phyloP scores from a whole-genome alignment of 2,888 invertebrate genomes.

The Aproaerema taeniolella region DNA sequence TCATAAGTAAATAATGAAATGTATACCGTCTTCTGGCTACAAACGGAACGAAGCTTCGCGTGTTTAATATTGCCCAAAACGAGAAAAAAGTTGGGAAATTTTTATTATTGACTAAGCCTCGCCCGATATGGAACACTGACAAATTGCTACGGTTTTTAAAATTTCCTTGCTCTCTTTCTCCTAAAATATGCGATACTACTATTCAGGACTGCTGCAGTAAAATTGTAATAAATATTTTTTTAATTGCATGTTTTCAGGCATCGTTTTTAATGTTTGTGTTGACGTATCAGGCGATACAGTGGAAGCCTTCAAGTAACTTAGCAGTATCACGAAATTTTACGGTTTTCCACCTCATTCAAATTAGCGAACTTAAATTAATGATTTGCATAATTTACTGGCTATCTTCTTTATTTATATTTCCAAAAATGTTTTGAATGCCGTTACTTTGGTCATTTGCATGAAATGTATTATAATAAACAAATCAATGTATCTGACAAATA shows the following conservation, averaged over 20 bases:
- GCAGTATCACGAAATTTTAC: conserved; percentile 17
- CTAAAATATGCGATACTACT: conserved; percentile 34
- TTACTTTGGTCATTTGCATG: conserved; percentile 33
- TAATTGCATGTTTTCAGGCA: conserved; percentile 41
- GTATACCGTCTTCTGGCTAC: conserved; percentile 44
- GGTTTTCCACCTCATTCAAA: conserved; percentile 9
- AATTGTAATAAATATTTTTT: conserved; percentile 42
- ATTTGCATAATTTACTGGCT: conserved; percentile 10
- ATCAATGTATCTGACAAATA: conserved; percentile 33
- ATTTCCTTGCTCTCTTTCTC: conserved; percentile 42
- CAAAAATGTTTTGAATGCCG: conserved; percentile 12
- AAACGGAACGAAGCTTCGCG: conserved; percentile 56
- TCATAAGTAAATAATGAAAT: conserved; percentile 58
- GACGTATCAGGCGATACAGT: conserved; percentile 41
- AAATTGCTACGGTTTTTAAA: conserved; percentile 65
- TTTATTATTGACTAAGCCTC: conserved; percentile 66
- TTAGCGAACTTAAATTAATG: conserved; percentile 8
- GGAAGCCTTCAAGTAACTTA: conserved; percentile 22
- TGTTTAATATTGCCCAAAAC: conserved; percentile 62
- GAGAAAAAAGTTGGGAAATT: conserved; percentile 56
- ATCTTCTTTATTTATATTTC: conserved; percentile 7
- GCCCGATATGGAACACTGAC: conserved; percentile 63
- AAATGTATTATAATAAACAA: conserved; percentile 31
- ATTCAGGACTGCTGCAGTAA: conserved; percentile 31
- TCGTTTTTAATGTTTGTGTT: conserved; percentile 34